Base-by-base conservation (phyloP, 2,113 vertebrate genomes). In the Otus sunia region DNA sequence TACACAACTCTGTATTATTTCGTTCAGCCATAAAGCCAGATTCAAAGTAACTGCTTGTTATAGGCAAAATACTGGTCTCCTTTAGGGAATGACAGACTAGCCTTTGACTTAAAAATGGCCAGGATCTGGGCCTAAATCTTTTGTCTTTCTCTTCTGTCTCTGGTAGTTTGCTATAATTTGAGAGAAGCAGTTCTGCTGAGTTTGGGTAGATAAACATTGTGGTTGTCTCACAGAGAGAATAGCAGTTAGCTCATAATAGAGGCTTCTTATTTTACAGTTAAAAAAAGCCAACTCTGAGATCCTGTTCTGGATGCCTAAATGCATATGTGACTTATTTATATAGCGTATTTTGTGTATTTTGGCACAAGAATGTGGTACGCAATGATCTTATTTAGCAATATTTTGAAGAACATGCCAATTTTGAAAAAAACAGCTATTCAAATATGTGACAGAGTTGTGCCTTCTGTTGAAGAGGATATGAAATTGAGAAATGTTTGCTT, bases 341-440 rank as follows among this genome's bases (percentile, higher is more conserved):
- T 15, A 88, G 94, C 2, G 4, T 67, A 81, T 80, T 88, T 88
- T 88, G 87, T 94, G 34, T 95, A 41, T 97, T 95, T 95, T 95
- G 96, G 92, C 92, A 91, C 53, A 79, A 59, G 69, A 81, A 69
- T 18, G 41, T 34, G 64, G 81, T 73, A 85, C 66, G 91, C 49
- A 66, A 68, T 9, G 45, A 69, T 64, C 83, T 89, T 79, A 64
- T 73, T 95, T 92, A 94, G 91, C 49, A 66, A 58, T 81, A 74
- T 91, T 92, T 92, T 94, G 76, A 91, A 92, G 66, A 94, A 88
- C 45, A 12, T 36, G 74, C 37, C 86, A 91, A 76, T 95, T 95
- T 87, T 59, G 58, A 64, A 79, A 89, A 89, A 76, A 75, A 4
- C 55, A 91, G 37, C 66, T 69, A 66, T 76, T 84, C 81, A 79